A percentile compares a stretch with the other conserved stretches of the same genome.
Evolutionary conservation across 2,113 vertebrate genomes (phyloP).

Genomic region (Leptosomus discolor): DNA sequence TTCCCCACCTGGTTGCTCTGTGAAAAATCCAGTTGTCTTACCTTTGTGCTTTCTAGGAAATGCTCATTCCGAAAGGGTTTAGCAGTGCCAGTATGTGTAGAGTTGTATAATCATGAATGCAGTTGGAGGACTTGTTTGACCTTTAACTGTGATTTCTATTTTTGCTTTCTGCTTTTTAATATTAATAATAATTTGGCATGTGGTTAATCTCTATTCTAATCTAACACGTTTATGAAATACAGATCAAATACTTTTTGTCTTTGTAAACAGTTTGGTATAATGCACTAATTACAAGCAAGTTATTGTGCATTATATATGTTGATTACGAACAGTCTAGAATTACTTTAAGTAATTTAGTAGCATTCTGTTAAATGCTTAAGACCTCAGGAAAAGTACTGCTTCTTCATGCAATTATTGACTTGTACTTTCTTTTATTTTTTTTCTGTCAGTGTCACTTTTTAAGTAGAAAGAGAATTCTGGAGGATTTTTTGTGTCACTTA

Average conservation of each 20-base stretch:
- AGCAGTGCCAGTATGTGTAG: background rate
- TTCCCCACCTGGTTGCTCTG: background rate
- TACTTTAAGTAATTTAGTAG: background rate
- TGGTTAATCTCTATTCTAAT: background rate
- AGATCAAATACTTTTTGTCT: background rate
- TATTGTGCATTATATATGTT: background rate
- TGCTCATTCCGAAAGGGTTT: constrained; percentile 1
- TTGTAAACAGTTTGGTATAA: background rate
- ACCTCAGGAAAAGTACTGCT: background rate
- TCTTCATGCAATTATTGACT: background rate
- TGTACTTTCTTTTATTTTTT: background rate
- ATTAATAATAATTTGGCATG: background rate
- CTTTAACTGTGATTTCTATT: constrained; percentile 42
- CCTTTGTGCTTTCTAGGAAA: constrained; percentile 66
- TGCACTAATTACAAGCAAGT: background rate
- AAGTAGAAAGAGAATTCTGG: background rate
- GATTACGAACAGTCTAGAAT: background rate
- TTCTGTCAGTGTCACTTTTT: background rate
- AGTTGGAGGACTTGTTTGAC: constrained; percentile 46
- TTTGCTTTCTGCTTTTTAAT: constrained; percentile 10
- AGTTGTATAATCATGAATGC: background rate
- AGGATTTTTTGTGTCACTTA: background rate
- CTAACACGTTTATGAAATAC: background rate
- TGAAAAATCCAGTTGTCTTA: constrained; percentile 2
- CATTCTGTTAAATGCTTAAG: background rate